Conservation (phyloP, 2,888 invertebrate species). For the Drosophila cognata region DNA sequence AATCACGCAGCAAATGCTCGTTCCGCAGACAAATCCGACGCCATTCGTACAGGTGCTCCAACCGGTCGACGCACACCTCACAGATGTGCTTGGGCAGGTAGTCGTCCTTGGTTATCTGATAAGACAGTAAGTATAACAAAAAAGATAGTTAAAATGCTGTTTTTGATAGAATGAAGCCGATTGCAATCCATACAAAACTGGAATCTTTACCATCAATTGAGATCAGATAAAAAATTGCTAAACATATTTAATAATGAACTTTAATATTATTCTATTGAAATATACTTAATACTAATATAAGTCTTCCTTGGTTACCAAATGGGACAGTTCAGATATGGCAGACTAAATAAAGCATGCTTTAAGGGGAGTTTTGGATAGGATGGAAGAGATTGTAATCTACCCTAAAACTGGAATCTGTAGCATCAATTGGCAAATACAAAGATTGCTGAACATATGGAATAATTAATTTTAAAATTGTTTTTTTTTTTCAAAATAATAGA, state of each 20-base stretch:
- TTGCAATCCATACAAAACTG: not conserved
- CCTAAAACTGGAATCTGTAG: not conserved
- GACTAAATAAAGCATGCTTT: no score
- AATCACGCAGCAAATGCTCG: constrained; percentile 89
- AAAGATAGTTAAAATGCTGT: not conserved
- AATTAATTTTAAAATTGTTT: not conserved
- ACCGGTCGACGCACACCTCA: constrained; percentile 88
- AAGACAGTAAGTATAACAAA: constrained; percentile 7
- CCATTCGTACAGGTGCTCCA: constrained; percentile 90
- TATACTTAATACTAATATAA: not conserved
- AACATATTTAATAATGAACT: not conserved
- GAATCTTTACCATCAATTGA: not conserved
- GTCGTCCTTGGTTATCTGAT: constrained; percentile 90
- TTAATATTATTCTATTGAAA: not conserved
- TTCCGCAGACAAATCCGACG: constrained; percentile 88
- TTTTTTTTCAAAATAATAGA: no score
- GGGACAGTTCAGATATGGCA: no score
- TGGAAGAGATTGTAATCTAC: not conserved
- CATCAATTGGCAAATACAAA: not conserved
- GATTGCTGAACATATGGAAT: not conserved
- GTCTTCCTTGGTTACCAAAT: no score
- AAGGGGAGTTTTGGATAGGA: not conserved
- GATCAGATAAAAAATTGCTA: not conserved
- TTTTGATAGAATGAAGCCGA: not conserved
- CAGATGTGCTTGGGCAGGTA: constrained; percentile 90